Percentiles rank a stretch among this genome's conserved stretches.
These are phyloP conservation scores for Drosophila lowei DNA, from an alignment of 1,140 invertebrate species.

Conservation along the genomic window DNA sequence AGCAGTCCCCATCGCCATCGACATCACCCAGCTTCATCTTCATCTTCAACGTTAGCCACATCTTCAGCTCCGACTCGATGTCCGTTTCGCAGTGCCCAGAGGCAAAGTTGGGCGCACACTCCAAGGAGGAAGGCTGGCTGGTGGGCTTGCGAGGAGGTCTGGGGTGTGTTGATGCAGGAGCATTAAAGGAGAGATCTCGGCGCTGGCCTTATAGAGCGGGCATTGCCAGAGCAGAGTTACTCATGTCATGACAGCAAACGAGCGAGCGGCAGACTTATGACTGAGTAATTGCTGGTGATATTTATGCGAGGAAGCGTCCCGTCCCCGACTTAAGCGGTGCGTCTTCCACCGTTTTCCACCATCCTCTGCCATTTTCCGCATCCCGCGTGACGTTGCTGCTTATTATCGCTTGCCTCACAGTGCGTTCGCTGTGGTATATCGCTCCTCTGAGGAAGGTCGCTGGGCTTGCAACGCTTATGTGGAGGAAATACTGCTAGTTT, in stretches of 20 bases:
- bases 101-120: conserved; percentile 61
- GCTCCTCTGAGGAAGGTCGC: neutral
- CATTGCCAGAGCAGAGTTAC: conserved; percentile 70
- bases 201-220: conserved; percentile 72
- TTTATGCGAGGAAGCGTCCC: conserved; percentile 83
- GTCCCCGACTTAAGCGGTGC: conserved; percentile 57
- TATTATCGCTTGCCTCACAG: conserved; percentile 70
- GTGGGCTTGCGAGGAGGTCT: neutral
- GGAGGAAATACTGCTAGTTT: too few species aligned
- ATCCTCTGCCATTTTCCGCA: neutral
- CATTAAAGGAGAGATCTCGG: conserved; percentile 67
- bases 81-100: conserved; percentile 50
- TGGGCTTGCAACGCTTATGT: too few species aligned
- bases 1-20: conserved; percentile 3
- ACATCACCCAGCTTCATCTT: conserved; percentile 5
- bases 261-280: conserved; percentile 82
- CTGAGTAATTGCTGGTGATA: conserved; percentile 83
- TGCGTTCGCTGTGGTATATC: conserved; percentile 57
- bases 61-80: conserved; percentile 39
- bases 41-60: conserved; percentile 16
- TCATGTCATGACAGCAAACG: conserved; percentile 81
- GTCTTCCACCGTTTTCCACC: neutral
- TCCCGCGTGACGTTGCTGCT: conserved; percentile 18
- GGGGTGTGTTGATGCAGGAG: neutral
- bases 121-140: neutral